phyloP scores from a whole-genome alignment of 2,797 vertebrate genomes.

The Telmatherina bonti region DNA sequence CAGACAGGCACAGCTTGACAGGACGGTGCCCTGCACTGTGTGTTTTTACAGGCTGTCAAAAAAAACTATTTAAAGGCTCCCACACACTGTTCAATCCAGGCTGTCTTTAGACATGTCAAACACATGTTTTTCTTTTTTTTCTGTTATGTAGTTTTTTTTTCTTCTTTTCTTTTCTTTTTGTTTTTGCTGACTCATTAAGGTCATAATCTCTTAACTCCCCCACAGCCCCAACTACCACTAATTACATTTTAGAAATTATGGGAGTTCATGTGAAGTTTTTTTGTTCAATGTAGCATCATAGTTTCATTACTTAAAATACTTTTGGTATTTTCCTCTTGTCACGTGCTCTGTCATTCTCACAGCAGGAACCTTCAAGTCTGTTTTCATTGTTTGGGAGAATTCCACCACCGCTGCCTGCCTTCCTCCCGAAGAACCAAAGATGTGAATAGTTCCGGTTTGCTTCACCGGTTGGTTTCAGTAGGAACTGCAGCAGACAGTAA shows the following conservation, averaged over 20 bases:
- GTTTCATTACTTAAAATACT: not conserved
- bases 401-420: slow-evolving; percentile 46
- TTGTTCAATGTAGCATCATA: not conserved
- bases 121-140: slow-evolving; percentile 9
- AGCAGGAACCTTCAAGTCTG: slow-evolving; percentile 18
- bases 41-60: slow-evolving; percentile 30
- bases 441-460: slow-evolving; percentile 5
- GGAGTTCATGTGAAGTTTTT: not conserved
- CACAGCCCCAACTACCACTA: not conserved
- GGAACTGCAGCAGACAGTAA: slow-evolving; percentile 20
- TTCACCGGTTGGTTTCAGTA: slow-evolving; percentile 1
- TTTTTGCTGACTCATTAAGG: not conserved
- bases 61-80: slow-evolving; percentile 35
- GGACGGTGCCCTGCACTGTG: not conserved
- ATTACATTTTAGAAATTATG: not conserved
- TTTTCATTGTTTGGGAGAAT: slow-evolving; percentile 29
- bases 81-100: slow-evolving; percentile 7
- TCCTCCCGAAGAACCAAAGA: slow-evolving; percentile 19
- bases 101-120: slow-evolving; percentile 12
- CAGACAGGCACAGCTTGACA: slow-evolving; percentile 14
- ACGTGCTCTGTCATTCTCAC: slow-evolving; percentile 22
- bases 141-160: not conserved
- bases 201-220: slow-evolving; percentile 2
- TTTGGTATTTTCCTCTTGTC: slow-evolving; percentile 7
- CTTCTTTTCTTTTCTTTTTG: not conserved